Evolutionary conservation across 2,888 invertebrate species (phyloP).

Genomic region (Apodemia duryi): DNA sequence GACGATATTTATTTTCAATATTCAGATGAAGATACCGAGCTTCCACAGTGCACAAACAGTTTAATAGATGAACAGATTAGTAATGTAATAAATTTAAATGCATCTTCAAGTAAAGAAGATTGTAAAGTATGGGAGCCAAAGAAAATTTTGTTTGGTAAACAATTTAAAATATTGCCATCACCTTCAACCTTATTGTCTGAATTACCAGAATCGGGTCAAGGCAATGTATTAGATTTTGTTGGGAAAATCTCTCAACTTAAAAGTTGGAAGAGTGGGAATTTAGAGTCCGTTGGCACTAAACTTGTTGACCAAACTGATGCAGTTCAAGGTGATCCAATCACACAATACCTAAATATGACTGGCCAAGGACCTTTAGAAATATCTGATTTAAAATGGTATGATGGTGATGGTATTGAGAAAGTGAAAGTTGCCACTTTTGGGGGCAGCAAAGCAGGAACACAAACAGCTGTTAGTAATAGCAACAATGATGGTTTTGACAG

Average conservation of each 20-base stretch:
- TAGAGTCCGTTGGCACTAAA: slow-evolving; percentile 63
- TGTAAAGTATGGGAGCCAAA: slow-evolving; percentile 67
- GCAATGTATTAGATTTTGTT: slow-evolving; percentile 62
- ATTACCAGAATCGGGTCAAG: slow-evolving; percentile 56
- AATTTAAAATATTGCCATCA: slow-evolving; percentile 56
- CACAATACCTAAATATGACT: slow-evolving; percentile 65
- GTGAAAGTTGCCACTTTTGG: slow-evolving; percentile 56
- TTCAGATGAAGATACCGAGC: slow-evolving; percentile 79
- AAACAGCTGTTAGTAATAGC: slow-evolving; percentile 56
- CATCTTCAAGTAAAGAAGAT: slow-evolving; percentile 69
- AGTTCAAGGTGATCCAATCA: slow-evolving; percentile 56
- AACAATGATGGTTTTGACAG: slow-evolving; percentile 75
- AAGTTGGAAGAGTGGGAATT: slow-evolving; percentile 63
- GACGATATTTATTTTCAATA: slow-evolving; percentile 78
- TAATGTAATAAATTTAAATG: slow-evolving; percentile 74
- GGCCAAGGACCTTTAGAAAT: slow-evolving; percentile 63
- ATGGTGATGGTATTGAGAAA: slow-evolving; percentile 61
- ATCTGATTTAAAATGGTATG: slow-evolving; percentile 69
- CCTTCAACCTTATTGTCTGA: slow-evolving; percentile 56
- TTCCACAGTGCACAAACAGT: slow-evolving; percentile 68
- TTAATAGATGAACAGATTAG: slow-evolving; percentile 71
- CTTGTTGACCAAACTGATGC: slow-evolving; percentile 66
- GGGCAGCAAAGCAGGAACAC: slow-evolving; percentile 57
- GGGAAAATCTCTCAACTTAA: slow-evolving; percentile 66
- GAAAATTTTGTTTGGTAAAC: slow-evolving; percentile 57